A percentile compares a stretch with the other conserved stretches of the same genome.
Conservation (phyloP, 2,113 vertebrate species). For the Platichthys stellatus region DNA sequence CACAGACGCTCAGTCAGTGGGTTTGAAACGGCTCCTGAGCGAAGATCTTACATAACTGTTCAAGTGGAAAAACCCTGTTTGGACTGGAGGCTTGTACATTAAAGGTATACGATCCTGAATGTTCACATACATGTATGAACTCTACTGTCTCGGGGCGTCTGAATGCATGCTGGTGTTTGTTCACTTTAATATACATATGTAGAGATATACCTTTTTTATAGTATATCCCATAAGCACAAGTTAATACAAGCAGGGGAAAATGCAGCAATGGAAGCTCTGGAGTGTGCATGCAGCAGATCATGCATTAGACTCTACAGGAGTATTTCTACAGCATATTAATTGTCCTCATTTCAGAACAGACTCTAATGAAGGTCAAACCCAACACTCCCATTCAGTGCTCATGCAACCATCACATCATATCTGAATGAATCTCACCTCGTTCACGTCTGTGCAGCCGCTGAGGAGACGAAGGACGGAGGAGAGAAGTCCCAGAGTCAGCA, state of each 20-base stretch:
- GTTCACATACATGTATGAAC: no score
- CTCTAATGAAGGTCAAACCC: not conserved
- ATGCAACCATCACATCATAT: not conserved
- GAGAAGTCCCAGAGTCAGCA: constrained; percentile 30
- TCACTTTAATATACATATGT: no score
- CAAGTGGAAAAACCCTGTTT: not conserved
- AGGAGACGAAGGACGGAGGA: constrained; percentile 8
- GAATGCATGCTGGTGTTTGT: no score
- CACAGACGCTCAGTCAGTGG: constrained; percentile 10
- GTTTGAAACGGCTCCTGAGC: constrained; percentile 23
- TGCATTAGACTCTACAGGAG: not conserved
- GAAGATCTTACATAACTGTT: constrained; percentile 40
- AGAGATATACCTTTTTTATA: no score
- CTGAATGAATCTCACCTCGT: constrained; percentile 66
- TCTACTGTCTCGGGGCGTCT: no score
- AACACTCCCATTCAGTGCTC: not conserved
- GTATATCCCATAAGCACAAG: no score
- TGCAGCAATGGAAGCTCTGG: not conserved
- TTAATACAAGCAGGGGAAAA: not conserved
- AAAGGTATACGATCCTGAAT: no score
- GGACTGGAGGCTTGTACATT: constrained; percentile 1
- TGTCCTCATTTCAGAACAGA: not conserved
- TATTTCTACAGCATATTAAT: not conserved
- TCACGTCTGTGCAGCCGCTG: constrained; percentile 41
- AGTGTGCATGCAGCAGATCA: not conserved